Evolutionary conservation across 2,888 invertebrate species (phyloP).

Genomic region (Microctonus aethiopoides): DNA sequence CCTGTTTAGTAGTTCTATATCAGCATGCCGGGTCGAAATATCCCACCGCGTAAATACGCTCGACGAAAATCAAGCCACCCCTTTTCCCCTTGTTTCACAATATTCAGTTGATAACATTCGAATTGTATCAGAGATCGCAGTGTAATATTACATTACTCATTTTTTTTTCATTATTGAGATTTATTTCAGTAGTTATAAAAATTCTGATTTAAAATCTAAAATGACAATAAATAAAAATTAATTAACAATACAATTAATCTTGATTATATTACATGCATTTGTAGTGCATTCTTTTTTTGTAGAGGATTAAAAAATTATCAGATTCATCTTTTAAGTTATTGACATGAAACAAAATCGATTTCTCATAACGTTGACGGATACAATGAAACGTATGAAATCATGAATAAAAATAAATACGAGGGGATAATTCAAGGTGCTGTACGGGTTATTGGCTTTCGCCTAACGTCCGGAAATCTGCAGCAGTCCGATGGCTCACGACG

Average conservation of each 20-base stretch:
- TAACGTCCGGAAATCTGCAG: conserved; percentile 59
- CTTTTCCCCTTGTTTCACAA: too few species aligned
- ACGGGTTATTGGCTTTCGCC: conserved; percentile 49
- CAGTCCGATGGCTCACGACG: conserved; percentile 63
- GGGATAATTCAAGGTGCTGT: conserved; percentile 17
- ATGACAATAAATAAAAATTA: background rate
- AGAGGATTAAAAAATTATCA: background rate
- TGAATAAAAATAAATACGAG: background rate
- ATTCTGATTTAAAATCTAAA: too few species aligned
- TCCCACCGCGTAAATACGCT: conserved; percentile 30
- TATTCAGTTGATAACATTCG: conserved; percentile 18
- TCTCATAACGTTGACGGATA: background rate
- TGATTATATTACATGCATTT: background rate
- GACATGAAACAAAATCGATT: background rate
- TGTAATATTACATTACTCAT: background rate
- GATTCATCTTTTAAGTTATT: background rate
- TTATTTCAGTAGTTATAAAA: background rate
- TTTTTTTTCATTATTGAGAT: background rate
- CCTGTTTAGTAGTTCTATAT: conserved; percentile 67
- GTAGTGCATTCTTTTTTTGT: background rate
- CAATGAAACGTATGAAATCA: background rate
- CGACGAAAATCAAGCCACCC: conserved; percentile 23
- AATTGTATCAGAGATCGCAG: background rate
- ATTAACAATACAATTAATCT: background rate
- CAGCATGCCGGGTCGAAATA: conserved; percentile 53